Evolutionary conservation across 2,888 invertebrate genomes (phyloP).

Genomic region (Tetheella fluctuosa): DNA sequence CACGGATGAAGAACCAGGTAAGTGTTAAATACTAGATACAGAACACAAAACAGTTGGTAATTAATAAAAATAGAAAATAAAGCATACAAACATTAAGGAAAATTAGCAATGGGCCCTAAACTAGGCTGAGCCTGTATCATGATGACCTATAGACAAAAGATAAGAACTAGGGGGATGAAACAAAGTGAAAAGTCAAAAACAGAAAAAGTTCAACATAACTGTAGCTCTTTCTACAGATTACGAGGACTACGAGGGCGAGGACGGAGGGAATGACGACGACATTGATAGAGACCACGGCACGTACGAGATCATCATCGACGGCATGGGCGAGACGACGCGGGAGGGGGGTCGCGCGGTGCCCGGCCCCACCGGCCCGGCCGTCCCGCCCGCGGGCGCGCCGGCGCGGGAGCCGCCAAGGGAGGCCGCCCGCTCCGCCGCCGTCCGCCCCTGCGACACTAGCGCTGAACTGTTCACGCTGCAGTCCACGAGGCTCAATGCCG

Average conservation of each 20-base stretch:
- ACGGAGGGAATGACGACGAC: slow-evolving; percentile 65
- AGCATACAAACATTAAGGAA: background rate
- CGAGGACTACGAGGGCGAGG: slow-evolving; percentile 76
- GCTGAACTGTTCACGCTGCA: slow-evolving; percentile 94
- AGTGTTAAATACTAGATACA: slow-evolving; percentile 21
- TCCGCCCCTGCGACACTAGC: slow-evolving; percentile 93
- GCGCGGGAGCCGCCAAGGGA: slow-evolving; percentile 79
- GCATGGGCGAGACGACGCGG: slow-evolving; percentile 60
- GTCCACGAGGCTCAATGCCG: slow-evolving; percentile 91
- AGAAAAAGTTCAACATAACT: background rate
- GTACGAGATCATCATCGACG: slow-evolving; percentile 77
- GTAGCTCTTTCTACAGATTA: slow-evolving; percentile 52
- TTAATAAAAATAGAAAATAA: too few relatives aligned
- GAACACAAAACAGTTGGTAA: too few relatives aligned
- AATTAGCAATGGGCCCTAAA: too few relatives aligned
- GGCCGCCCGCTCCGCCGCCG: slow-evolving; percentile 82
- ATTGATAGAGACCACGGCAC: slow-evolving; percentile 71
- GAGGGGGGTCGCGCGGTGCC: slow-evolving; percentile 63
- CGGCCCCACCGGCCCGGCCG: slow-evolving; percentile 30
- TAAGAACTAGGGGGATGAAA: too few relatives aligned
- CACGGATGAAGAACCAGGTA: slow-evolving; percentile 82
- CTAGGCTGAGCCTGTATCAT: too few relatives aligned
- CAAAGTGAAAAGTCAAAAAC: too few relatives aligned
- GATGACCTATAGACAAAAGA: too few relatives aligned
- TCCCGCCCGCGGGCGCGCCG: slow-evolving; percentile 31